Evolutionary conservation across 2,113 vertebrate species (phyloP), one percentile per base, ranked within the genome.

Genomic region (Struthidea cinerea): DNA sequence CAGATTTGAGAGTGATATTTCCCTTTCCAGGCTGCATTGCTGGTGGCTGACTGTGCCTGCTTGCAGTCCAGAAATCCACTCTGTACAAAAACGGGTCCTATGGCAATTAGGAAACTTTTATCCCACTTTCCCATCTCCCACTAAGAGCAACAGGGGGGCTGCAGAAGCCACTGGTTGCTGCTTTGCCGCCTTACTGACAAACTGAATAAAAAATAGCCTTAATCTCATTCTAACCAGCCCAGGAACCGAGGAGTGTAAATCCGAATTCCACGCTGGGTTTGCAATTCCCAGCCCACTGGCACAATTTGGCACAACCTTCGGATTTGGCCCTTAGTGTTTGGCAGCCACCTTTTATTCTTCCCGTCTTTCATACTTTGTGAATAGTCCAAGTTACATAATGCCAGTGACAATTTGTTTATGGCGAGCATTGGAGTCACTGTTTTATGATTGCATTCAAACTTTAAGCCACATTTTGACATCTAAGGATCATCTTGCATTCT

Each of bases 391-490:
- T 96, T 96, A 96, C 93, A 95, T 96, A 96, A 96, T 80, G 65
- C 80, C 71, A 90, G 91, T 56, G 92, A 89, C 95, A 96, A 94
- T 90, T 77, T 94, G 93, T 93, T 95, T 95, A 94, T 96, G 96
- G 97, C 52, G 79, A 93, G 84, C n/a, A 23, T 47, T 96, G 93
- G 80, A 97, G 93, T 91, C 76, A 59, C 86, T 91, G 67, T 91
- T 97, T 97, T 96, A 95, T 87, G 95, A 95, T 87, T 92, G 92
- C 81, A 90, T 90, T 95, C 89, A 90, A 93, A 93, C 94, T 95
- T 87, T 39, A 89, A 95, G 90, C 91, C 67, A 64, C 82, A 93
- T 89, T 97, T 93, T 93, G 90, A 89, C 92, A 96, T 95, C 78
- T 87, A 90, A 94, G 78, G 84, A 64, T 94, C 95, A 67, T 94